These are phyloP conservation scores for Ips nitidus DNA, from an alignment of 1,140 invertebrate species.

Conservation along the genomic window DNA sequence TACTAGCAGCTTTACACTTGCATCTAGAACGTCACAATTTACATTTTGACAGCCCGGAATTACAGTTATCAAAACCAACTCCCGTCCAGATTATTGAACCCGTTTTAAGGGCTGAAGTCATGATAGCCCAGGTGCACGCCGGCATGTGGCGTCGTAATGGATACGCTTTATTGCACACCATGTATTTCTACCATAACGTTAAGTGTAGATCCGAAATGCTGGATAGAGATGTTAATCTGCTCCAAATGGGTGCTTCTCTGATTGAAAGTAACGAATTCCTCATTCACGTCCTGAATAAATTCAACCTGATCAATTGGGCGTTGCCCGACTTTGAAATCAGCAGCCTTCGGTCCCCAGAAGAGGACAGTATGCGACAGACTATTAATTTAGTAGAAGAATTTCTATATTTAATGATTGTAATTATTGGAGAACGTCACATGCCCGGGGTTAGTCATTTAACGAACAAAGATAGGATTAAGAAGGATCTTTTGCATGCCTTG, in stretches of 20 bases:
- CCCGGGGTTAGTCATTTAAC: constrained; percentile 80
- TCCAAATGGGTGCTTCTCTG: constrained; percentile 87
- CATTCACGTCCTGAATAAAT: constrained; percentile 92
- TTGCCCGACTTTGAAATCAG: constrained; percentile 65
- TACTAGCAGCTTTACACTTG: constrained; percentile 84
- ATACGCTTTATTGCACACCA: constrained; percentile 93
- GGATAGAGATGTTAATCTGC: constrained; percentile 87
- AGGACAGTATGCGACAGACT: constrained; percentile 79
- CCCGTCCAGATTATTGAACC: constrained; percentile 85
- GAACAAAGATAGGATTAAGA: constrained; percentile 81
- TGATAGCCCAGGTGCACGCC: constrained; percentile 89
- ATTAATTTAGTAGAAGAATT: constrained; percentile 93
- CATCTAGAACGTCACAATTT: constrained; percentile 74
- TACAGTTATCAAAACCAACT: constrained; percentile 65
- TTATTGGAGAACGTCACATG: constrained; percentile 73
- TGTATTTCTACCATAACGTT: constrained; percentile 95
- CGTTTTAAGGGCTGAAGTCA: constrained; percentile 72
- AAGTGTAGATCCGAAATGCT: constrained; percentile 95
- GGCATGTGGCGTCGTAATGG: constrained; percentile 99
- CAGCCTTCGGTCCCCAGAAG: constrained; percentile 64
- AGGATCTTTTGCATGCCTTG: constrained; percentile 95
- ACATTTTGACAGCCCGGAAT: constrained; percentile 70
- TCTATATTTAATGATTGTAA: constrained; percentile 79
- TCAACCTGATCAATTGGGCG: constrained; percentile 84
- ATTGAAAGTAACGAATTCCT: constrained; percentile 92